Evolutionary conservation across 2,888 invertebrate species (phyloP), one percentile per base, ranked within the genome.

Genomic region (Agrochola lota): DNA sequence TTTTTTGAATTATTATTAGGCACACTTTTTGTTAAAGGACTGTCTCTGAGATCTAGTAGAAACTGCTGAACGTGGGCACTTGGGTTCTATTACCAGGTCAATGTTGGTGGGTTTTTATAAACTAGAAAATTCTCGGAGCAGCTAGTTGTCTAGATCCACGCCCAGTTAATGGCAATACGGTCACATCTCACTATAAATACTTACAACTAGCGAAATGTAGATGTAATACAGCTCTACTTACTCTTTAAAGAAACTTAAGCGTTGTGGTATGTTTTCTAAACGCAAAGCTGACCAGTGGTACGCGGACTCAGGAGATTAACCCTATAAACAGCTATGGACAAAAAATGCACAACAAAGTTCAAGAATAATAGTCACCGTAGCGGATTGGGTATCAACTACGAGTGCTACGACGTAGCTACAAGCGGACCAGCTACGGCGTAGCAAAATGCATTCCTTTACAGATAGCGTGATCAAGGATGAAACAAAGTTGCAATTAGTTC

Each of bases 341-440:
- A 23, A 49, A 43, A 69, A 57, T n/a, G 6, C 17, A n/a, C 35
- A 35, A 3, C 23, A n/a, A 69, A n/a, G 4, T n/a, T 55, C 7
- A 35, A n/a, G 17, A 35, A n/a, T 49, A 30, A 23, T 12, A n/a
- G 17, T 57, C 1, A 11, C n/a, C n/a, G 69, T 75, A 80, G 80
- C 15, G 0, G 15, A 55, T 55, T 60, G 7, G 23, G 20, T 55
- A 30, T 66, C 52, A n/a, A 49, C 64, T 72, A 59, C 62, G 40
- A 68, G 6, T 26, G 64, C 78, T 81, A 77, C 35, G 57, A 0
- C 67, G 67, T 71, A 83, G 57, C 72, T n/a, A 5, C n/a, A 52
- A 80, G 64, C 17, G 49, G n/a, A 46, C 66, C 11, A 43, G 55
- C 81, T 83, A 73, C 84, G 66, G 3, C 83, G 84, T 83, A 78